Percentiles rank a stretch among this genome's conserved stretches.
Conservation (phyloP, 1,140 invertebrate genomes). For the Copidosoma floridanum region DNA sequence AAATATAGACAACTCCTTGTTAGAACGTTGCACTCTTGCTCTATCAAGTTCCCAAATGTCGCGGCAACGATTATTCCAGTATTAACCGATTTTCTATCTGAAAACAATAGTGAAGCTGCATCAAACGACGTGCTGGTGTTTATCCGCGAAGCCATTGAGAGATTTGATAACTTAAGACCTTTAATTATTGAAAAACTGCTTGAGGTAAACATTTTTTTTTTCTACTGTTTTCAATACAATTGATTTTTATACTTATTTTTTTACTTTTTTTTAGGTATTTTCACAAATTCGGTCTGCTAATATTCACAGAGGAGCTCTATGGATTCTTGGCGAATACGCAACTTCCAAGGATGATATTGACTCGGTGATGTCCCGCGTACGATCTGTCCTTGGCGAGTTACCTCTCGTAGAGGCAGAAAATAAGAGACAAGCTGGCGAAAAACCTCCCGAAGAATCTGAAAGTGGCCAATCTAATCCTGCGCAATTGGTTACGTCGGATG, state of each 20-base stretch:
- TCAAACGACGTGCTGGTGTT: slow-evolving; percentile 94
- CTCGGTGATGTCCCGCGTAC: slow-evolving; percentile 74
- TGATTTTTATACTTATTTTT: neutral
- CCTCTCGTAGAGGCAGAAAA: slow-evolving; percentile 90
- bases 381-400: slow-evolving; percentile 78
- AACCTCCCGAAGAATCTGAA: slow-evolving; percentile 57
- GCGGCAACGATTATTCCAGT: slow-evolving; percentile 91
- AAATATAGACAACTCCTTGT: slow-evolving; percentile 96
- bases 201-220: slow-evolving; percentile 55
- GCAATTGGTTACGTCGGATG: slow-evolving; percentile 92
- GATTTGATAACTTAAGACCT: slow-evolving; percentile 79
- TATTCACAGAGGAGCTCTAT: slow-evolving; percentile 92
- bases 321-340: slow-evolving; percentile 97
- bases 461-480: slow-evolving; percentile 48
- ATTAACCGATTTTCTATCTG: slow-evolving; percentile 93
- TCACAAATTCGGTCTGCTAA: slow-evolving; percentile 78
- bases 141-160: slow-evolving; percentile 91
- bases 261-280: slow-evolving; percentile 56
- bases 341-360: slow-evolving; percentile 75
- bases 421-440: slow-evolving; percentile 67
- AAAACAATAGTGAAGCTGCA: slow-evolving; percentile 84
- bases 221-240: neutral
- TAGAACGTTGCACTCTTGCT: slow-evolving; percentile 90
- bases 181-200: slow-evolving; percentile 68
- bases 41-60: slow-evolving; percentile 97